Percentiles rank a stretch among this genome's conserved stretches.
Conservation (phyloP, 2,888 invertebrate species). For the Malachius bipustulatus region DNA sequence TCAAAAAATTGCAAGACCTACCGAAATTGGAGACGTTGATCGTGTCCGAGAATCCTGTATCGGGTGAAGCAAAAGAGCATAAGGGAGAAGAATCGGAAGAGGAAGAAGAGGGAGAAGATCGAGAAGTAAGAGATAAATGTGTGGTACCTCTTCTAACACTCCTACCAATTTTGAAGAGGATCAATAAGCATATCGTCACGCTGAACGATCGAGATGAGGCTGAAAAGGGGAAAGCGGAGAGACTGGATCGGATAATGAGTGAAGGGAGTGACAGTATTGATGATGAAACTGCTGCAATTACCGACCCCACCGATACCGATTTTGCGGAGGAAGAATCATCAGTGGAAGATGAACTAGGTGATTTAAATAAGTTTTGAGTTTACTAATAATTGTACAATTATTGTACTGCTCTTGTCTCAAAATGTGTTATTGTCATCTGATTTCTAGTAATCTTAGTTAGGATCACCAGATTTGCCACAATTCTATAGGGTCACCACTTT, state of each 20-base stretch:
- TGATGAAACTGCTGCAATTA: constrained; percentile 18
- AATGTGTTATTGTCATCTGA: too few relatives aligned
- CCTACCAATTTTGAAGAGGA: constrained; percentile 34
- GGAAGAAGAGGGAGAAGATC: constrained; percentile 18
- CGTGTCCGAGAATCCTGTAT: constrained; percentile 43
- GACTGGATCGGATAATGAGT: constrained; percentile 29
- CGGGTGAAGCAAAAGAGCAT: constrained; percentile 15
- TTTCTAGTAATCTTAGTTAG: too few relatives aligned
- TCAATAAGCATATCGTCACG: constrained; percentile 43
- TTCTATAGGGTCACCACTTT: too few relatives aligned
- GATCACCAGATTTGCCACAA: too few relatives aligned
- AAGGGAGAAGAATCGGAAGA: constrained; percentile 18
- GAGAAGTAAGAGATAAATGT: constrained; percentile 33
- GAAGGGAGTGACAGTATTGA: constrained; percentile 30
- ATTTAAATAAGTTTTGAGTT: too few relatives aligned
- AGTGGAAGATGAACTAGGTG: constrained; percentile 5
- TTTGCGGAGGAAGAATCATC: constrained; percentile 4
- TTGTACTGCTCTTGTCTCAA: too few relatives aligned
- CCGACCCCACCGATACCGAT: constrained; percentile 21
- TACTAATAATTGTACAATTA: too few relatives aligned
- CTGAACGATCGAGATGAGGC: constrained; percentile 40
- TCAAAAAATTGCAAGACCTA: constrained; percentile 42
- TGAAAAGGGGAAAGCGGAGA: constrained; percentile 22
- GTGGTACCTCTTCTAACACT: constrained; percentile 10
- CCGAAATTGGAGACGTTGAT: constrained; percentile 41